phyloP scores from a whole-genome alignment of 2,797 vertebrate species.

The Ptychobarbus kaznakovi region DNA sequence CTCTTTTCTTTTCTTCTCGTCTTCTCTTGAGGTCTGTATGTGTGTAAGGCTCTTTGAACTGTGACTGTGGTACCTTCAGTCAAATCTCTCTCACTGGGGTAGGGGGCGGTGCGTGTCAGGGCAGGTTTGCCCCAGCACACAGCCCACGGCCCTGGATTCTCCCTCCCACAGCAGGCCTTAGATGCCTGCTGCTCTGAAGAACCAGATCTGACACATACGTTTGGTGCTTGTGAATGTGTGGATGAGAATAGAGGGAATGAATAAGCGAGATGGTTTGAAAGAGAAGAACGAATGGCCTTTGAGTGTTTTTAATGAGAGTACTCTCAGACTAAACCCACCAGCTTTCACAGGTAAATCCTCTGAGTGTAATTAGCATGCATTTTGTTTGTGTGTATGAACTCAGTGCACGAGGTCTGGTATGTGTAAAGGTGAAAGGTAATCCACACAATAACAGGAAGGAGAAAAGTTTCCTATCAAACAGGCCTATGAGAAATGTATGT shows the following conservation, averaged over 20 bases:
- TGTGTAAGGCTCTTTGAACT: constrained; percentile 29
- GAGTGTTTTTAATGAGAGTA: constrained; percentile 4
- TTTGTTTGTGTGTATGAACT: neutral
- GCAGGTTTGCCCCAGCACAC: neutral
- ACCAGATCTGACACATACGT: constrained; percentile 23
- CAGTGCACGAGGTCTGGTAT: neutral
- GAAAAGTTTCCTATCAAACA: neutral
- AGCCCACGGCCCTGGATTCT: neutral
- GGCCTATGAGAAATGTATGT: neutral
- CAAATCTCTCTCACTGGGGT: constrained; percentile 7
- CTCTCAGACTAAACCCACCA: neutral
- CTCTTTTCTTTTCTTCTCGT: neutral
- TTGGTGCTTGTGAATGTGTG: constrained; percentile 8
- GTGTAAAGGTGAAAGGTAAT: constrained; percentile 12
- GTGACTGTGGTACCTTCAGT: constrained; percentile 6
- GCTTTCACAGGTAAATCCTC: constrained; percentile 2
- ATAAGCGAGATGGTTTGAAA: neutral
- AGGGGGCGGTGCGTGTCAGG: neutral
- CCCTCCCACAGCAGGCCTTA: constrained; percentile 16
- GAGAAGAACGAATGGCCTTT: neutral
- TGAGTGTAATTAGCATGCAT: neutral
- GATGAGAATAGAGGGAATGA: constrained; percentile 16
- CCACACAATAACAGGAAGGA: neutral
- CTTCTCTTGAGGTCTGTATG: constrained; percentile 10
- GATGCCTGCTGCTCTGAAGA: constrained; percentile 13